A percentile compares a stretch with the other conserved stretches of the same genome.
These are phyloP conservation scores for Periophthalmus magnuspinnatus DNA, from an alignment of 2,797 vertebrate genomes.

Conservation along the genomic window DNA sequence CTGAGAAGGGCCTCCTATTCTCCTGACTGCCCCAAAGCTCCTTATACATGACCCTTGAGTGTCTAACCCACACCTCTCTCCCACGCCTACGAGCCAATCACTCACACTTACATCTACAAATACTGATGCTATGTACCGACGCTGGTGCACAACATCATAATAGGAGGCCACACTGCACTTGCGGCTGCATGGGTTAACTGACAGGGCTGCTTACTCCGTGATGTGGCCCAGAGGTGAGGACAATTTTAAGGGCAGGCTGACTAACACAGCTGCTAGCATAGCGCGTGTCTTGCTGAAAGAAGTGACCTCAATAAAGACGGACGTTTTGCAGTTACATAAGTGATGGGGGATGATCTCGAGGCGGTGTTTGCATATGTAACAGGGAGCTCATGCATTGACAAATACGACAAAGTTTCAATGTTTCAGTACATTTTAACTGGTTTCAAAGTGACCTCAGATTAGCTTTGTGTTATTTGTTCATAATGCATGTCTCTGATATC, in stretches of 20 bases:
- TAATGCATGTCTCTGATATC: too few species aligned
- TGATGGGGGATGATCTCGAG: conserved; percentile 65
- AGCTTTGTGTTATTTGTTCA: not conserved
- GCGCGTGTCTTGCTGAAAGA: conserved; percentile 64
- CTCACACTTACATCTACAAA: conserved; percentile 54
- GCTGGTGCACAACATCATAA: conserved; percentile 1
- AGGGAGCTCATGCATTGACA: not conserved
- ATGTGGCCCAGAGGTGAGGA: conserved; percentile 58
- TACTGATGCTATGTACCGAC: conserved; percentile 15
- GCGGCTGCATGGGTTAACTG: conserved; percentile 30
- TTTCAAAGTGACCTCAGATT: not conserved
- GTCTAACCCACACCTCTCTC: conserved; percentile 63
- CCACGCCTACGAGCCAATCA: conserved; percentile 56
- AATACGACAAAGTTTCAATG: not conserved
- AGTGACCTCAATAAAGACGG: conserved; percentile 79
- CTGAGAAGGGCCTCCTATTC: conserved; percentile 79
- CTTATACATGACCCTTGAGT: conserved; percentile 73
- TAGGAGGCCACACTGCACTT: conserved; percentile 45
- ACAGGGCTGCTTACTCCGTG: conserved; percentile 52
- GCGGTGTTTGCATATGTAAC: conserved; percentile 30
- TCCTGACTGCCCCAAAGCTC: conserved; percentile 58
- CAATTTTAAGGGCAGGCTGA: conserved; percentile 68
- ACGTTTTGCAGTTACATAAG: conserved; percentile 77
- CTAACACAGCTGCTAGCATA: conserved; percentile 73
- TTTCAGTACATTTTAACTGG: not conserved